These are phyloP conservation scores for Volucella inanis DNA, from an alignment of 2,888 invertebrate genomes.

Conservation along the genomic window DNA sequence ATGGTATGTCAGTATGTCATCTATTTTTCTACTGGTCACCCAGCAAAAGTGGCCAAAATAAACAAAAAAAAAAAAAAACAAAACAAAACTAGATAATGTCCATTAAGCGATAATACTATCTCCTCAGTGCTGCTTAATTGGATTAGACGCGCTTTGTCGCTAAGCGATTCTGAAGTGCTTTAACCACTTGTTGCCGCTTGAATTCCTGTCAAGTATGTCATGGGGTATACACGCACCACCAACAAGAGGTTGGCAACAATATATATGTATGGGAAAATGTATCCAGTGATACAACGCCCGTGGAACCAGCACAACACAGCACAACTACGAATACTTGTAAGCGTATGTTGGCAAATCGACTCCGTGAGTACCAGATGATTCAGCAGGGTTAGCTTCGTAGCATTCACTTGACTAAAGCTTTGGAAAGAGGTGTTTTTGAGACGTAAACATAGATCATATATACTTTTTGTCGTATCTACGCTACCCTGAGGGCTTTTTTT, in stretches of 20 bases:
- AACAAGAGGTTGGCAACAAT: conserved; percentile 44
- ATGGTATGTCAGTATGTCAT: background rate
- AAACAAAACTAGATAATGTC: conserved; percentile 38
- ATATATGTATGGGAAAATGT: background rate
- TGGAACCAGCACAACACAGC: conserved; percentile 15
- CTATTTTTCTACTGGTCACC: conserved; percentile 23
- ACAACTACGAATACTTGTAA: background rate
- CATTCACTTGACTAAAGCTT: conserved; percentile 17
- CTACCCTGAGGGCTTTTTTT: conserved; percentile 19
- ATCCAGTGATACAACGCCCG: background rate
- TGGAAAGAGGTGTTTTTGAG: conserved; percentile 2
- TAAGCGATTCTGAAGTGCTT: conserved; percentile 58
- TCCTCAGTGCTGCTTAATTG: conserved; percentile 69
- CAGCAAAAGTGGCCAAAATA: conserved; percentile 16
- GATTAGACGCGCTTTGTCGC: conserved; percentile 66
- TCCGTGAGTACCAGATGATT: conserved; percentile 28
- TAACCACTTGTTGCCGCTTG: conserved; percentile 61
- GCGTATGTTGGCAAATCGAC: conserved; percentile 19
- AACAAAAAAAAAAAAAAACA: background rate
- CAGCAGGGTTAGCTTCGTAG: conserved; percentile 31
- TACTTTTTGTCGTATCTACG: conserved; percentile 40
- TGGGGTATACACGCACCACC: conserved; percentile 13
- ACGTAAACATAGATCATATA: conserved; percentile 43
- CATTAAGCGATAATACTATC: conserved; percentile 70
- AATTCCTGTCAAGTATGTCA: conserved; percentile 19